A percentile compares a stretch with the other conserved stretches of the same genome.
phyloP scores from a whole-genome alignment of 2,113 vertebrate species.

The Rhineura floridana region DNA sequence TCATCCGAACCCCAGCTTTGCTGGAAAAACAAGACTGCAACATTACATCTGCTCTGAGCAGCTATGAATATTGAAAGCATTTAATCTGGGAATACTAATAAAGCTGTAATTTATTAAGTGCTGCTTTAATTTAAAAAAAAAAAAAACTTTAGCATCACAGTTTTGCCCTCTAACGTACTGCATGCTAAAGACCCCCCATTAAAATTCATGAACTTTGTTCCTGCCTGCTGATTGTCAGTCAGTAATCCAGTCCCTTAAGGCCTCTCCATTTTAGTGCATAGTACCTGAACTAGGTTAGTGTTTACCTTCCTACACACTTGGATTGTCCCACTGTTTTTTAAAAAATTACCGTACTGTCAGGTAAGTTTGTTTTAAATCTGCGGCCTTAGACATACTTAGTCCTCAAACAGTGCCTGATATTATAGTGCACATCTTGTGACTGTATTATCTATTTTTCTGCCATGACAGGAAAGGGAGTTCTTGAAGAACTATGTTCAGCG shows the following conservation, averaged over 20 bases:
- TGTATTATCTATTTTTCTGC: background rate
- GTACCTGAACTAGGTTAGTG: background rate
- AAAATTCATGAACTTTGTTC: background rate
- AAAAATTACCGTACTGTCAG: background rate
- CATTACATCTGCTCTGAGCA: background rate
- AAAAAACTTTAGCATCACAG: background rate
- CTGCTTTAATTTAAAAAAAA: background rate
- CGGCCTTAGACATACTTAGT: no score
- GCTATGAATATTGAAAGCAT: background rate
- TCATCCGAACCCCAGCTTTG: background rate
- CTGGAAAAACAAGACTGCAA: background rate
- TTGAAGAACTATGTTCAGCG: constrained; percentile 97
- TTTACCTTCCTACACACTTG: background rate
- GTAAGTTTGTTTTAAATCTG: background rate
- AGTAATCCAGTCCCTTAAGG: background rate
- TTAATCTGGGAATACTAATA: background rate
- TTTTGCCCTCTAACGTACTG: background rate
- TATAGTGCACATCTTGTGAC: background rate
- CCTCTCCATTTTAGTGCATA: background rate
- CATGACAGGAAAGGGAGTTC: constrained; percentile 91
- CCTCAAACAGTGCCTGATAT: background rate
- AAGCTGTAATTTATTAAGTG: background rate
- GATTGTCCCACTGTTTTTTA: background rate
- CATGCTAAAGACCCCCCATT: background rate
- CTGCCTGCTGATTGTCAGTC: background rate